Evolutionary conservation across 1,140 invertebrate genomes (phyloP).

Genomic region (Meloidogyne hapla): DNA sequence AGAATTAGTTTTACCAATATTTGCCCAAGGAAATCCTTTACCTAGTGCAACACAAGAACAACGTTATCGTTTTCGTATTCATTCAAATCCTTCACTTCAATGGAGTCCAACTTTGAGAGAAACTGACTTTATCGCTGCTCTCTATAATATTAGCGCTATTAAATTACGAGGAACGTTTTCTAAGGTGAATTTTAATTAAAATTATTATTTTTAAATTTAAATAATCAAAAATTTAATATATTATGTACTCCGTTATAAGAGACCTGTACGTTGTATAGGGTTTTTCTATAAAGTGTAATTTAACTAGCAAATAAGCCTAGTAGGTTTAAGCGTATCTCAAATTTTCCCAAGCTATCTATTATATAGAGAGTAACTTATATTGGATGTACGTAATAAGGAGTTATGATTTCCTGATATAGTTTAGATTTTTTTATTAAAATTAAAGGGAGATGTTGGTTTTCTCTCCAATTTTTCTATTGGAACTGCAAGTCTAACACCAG

Average conservation of each 20-base stretch:
- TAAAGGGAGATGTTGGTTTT: constrained; percentile 68
- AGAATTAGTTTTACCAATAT: constrained; percentile 81
- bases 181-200: constrained; percentile 69
- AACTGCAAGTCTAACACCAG: constrained; percentile 44
- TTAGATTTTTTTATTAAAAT: not conserved
- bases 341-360: no score
- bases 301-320: no score
- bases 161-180: constrained; percentile 89
- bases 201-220: not conserved
- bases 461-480: constrained; percentile 49
- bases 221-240: no score
- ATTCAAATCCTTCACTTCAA: constrained; percentile 76
- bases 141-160: constrained; percentile 87
- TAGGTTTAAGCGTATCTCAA: no score
- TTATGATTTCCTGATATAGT: no score
- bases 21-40: constrained; percentile 81
- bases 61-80: constrained; percentile 78
- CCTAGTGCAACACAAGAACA: constrained; percentile 71
- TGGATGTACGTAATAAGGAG: no score
- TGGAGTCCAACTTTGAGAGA: constrained; percentile 77
- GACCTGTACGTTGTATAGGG: no score
- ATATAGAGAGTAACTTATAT: no score
- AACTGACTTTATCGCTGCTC: constrained; percentile 80
- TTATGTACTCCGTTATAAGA: no score
- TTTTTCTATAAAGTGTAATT: no score